A percentile compares a stretch with the other conserved stretches of the same genome.
Conservation (phyloP, 2,797 vertebrate species). For the Rhinichthys osculus region DNA sequence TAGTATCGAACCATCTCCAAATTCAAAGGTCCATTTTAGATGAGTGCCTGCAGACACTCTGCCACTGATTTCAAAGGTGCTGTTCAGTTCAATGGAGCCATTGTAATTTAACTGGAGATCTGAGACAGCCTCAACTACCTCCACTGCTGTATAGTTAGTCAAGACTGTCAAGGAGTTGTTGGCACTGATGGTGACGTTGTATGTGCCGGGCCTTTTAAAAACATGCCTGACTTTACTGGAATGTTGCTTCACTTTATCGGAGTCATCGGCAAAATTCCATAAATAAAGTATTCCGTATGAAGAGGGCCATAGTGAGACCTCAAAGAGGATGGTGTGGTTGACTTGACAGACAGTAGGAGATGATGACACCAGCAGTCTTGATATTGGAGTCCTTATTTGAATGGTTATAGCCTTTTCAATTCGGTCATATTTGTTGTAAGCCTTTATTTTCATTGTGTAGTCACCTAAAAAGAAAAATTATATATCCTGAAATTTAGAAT, state of each 20-base stretch:
- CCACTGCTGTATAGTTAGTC: constrained; percentile 66
- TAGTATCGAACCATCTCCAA: constrained; percentile 76
- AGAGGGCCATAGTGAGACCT: constrained; percentile 69
- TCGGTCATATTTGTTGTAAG: constrained; percentile 68
- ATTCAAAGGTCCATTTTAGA: constrained; percentile 78
- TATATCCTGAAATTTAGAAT: not conserved
- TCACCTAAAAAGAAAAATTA: constrained; percentile 67
- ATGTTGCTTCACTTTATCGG: constrained; percentile 56
- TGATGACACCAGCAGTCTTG: constrained; percentile 66
- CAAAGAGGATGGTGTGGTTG: constrained; percentile 68
- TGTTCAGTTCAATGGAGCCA: constrained; percentile 69
- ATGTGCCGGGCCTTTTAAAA: constrained; percentile 70
- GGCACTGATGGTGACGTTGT: constrained; percentile 75
- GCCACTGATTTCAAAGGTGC: constrained; percentile 68
- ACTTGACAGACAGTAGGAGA: constrained; percentile 58
- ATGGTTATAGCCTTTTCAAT: constrained; percentile 60
- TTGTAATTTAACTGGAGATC: constrained; percentile 70
- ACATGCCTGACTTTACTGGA: constrained; percentile 61
- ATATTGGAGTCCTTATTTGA: constrained; percentile 66
- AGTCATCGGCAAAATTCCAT: constrained; percentile 78
- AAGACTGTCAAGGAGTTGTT: constrained; percentile 71
- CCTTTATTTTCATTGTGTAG: constrained; percentile 73
- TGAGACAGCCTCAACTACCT: constrained; percentile 72
- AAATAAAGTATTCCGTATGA: constrained; percentile 63
- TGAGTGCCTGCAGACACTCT: constrained; percentile 67